phyloP scores from a whole-genome alignment of 2,797 vertebrate species.

The Kryptopterus vitreolus region DNA sequence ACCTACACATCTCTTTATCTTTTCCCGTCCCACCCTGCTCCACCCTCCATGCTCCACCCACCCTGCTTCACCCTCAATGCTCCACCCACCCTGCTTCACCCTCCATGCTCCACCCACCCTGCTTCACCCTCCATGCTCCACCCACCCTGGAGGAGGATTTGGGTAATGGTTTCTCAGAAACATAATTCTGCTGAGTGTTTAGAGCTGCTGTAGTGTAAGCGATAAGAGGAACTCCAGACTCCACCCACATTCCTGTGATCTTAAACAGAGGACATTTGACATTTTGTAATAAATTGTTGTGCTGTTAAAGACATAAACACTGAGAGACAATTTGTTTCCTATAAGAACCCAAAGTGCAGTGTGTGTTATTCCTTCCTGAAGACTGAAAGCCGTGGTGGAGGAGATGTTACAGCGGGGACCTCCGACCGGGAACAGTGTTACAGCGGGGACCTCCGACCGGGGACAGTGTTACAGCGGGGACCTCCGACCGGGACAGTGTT shows the following conservation, averaged over 20 bases:
- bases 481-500: too few relatives aligned
- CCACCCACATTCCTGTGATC: background rate
- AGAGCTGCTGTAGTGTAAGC: background rate
- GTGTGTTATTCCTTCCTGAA: background rate
- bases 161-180: background rate
- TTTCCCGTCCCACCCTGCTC: too few relatives aligned
- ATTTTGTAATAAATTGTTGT: background rate
- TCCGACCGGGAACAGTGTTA: too few relatives aligned
- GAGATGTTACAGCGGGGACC: background rate
- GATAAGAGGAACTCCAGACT: background rate
- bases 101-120: too few relatives aligned
- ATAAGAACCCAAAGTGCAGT: background rate
- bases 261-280: background rate
- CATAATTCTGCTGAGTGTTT: background rate
- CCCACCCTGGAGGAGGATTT: background rate
- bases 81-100: too few relatives aligned
- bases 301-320: background rate
- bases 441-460: too few relatives aligned
- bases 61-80: too few relatives aligned
- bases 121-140: too few relatives aligned
- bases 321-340: background rate
- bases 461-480: too few relatives aligned
- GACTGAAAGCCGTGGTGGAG: background rate
- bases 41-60: too few relatives aligned
- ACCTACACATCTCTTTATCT: too few relatives aligned